phyloP scores from a whole-genome alignment of 2,797 vertebrate genomes.

The Bradypodion pumilum region DNA sequence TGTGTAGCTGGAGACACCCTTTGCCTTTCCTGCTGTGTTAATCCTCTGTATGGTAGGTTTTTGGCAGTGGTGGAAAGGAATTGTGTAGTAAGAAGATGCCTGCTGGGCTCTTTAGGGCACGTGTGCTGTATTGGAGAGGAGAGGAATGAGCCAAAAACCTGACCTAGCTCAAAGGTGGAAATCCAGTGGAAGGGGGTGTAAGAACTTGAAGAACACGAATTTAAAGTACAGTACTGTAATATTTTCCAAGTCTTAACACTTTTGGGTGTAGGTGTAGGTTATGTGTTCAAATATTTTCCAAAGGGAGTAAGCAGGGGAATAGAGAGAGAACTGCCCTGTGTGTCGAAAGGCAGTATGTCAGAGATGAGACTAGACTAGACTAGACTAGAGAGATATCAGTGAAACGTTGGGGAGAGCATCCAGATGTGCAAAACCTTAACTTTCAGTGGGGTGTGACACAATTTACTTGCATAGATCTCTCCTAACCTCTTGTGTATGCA shows the following conservation, averaged over 20 bases:
- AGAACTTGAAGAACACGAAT: not conserved
- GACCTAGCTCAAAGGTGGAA: too few species aligned
- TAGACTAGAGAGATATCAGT: not conserved
- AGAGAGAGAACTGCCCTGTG: not conserved
- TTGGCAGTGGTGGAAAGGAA: not conserved
- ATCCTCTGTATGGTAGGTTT: too few species aligned
- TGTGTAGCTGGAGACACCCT: too few species aligned
- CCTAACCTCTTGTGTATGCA: not conserved
- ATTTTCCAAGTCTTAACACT: not conserved
- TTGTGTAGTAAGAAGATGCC: not conserved
- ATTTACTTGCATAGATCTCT: conserved; percentile 40
- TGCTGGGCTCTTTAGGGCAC: not conserved
- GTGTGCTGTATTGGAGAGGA: too few species aligned
- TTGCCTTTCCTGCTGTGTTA: too few species aligned
- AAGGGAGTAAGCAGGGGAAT: too few species aligned
- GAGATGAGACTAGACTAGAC: too few species aligned
- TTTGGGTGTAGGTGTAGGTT: not conserved
- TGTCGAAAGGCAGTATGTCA: not conserved
- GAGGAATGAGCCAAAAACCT: too few species aligned
- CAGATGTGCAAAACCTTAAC: not conserved
- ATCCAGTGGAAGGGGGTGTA: too few species aligned
- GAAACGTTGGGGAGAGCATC: not conserved
- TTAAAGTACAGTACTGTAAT: not conserved
- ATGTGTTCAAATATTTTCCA: not conserved
- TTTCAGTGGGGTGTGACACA: too few species aligned